phyloP scores from a whole-genome alignment of 2,113 vertebrate genomes.

The Pteruthius melanotis region DNA sequence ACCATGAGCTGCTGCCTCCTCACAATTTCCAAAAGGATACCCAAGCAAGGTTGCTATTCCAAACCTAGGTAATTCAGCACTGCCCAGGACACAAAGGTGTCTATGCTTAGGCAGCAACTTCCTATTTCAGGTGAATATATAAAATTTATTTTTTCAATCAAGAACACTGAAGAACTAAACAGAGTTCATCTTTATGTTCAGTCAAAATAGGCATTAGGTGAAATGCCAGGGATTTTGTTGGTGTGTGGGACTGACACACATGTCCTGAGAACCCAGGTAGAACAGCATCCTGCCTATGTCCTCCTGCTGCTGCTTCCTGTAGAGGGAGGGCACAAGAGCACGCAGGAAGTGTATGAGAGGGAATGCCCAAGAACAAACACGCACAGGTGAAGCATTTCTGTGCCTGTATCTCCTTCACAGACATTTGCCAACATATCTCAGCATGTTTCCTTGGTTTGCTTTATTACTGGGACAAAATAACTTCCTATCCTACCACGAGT shows the following conservation, averaged over 20 bases:
- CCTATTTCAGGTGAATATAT: neutral
- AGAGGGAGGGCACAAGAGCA: neutral
- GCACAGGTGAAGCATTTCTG: neutral
- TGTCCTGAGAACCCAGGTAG: neutral
- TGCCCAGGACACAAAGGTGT: neutral
- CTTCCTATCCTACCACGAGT: neutral
- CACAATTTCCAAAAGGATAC: neutral
- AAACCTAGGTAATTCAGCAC: neutral
- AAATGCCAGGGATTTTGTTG: neutral
- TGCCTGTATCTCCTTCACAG: neutral
- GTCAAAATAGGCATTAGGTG: neutral
- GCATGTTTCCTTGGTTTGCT: neutral
- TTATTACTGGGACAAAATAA: neutral
- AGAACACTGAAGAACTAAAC: neutral
- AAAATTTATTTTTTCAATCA: neutral
- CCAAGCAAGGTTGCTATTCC: neutral
- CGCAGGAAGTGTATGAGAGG: neutral
- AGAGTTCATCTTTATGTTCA: neutral
- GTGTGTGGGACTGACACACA: fast-evolving
- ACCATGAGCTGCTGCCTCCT: neutral
- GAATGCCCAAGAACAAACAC: neutral
- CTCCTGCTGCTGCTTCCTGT: neutral
- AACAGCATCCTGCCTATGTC: neutral
- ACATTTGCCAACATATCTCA: neutral
- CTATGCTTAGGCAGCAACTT: neutral